phyloP scores from a whole-genome alignment of 1,140 invertebrate species.

The Trichoplusia ni region DNA sequence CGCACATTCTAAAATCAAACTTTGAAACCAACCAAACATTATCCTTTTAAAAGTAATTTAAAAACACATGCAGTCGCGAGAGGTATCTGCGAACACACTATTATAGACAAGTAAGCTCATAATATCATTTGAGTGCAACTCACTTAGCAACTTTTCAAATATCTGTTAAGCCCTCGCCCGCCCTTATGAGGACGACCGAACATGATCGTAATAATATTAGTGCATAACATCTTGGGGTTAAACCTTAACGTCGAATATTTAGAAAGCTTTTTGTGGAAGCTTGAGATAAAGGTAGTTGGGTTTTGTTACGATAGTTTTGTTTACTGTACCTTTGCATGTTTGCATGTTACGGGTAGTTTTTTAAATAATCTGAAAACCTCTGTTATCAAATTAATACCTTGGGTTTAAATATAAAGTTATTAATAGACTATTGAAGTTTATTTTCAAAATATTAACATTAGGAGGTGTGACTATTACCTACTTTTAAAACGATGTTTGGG shows the following conservation, averaged over 20 bases:
- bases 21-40: neutral
- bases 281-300: neutral
- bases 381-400: too few relatives aligned
- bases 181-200: constrained; percentile 53
- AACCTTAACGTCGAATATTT: neutral
- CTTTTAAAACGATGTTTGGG: too few relatives aligned
- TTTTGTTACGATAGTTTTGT: too few relatives aligned
- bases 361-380: too few relatives aligned
- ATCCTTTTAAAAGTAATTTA: neutral
- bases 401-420: too few relatives aligned
- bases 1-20: neutral
- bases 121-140: constrained; percentile 12
- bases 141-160: constrained; percentile 70
- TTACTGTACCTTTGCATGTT: too few relatives aligned
- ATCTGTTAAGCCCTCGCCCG: constrained; percentile 41
- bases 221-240: constrained; percentile 42
- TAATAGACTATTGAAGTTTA: too few relatives aligned
- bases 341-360: too few relatives aligned
- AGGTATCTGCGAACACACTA: constrained; percentile 1
- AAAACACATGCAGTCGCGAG: neutral
- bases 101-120: constrained; percentile 5
- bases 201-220: constrained; percentile 62
- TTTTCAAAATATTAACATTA: too few relatives aligned
- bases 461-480: too few relatives aligned
- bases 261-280: neutral